Base-by-base conservation (phyloP, 1,140 invertebrate species). In the Argopecten irradians region DNA sequence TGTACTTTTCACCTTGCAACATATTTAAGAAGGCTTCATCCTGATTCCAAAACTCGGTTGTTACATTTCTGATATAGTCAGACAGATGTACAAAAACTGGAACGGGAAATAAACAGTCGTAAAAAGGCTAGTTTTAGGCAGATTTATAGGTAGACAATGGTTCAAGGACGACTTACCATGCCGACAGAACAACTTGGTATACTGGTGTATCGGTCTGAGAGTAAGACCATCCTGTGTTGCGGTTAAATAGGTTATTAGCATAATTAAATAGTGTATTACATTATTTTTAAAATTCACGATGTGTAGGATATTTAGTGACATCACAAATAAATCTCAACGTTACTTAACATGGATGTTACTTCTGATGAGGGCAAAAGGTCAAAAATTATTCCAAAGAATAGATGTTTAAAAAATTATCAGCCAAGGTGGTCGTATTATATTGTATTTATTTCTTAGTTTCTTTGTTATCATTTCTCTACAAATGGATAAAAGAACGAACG, bases 121-220 rank as follows among this genome's bases (percentile, higher is more conserved):
- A n/a, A 28, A n/a, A n/a, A n/a, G 55, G n/a, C 28, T 71, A n/a
- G 22, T 28, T 55, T 71, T 71, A 28, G 55, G 28, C 55, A 71
- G 55, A 71, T 71, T 71, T 71, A 71, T 71, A 16, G n/a, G 22
- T n/a, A 71, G 16, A 16, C 19, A 3, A 71, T 28, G 22, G n/a
- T 71, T 71, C 55, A 71, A 71, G 55, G 55, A 28, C 55, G 55
- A n/a, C n/a, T n/a, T n/a, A n/a, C n/a, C n/a, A n/a, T n/a, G n/a
- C n/a, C n/a, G n/a, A n/a, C n/a, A n/a, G n/a, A n/a, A n/a, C n/a
- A n/a, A n/a, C n/a, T n/a, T n/a, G n/a, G n/a, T n/a, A n/a, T n/a
- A n/a, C n/a, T n/a, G n/a, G n/a, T n/a, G n/a, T n/a, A n/a, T n/a
- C n/a, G n/a, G n/a, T n/a, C n/a, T n/a, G n/a, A n/a, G n/a, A n/a